Percentiles rank a stretch among this genome's conserved stretches.
Evolutionary conservation across 2,888 invertebrate species (phyloP).

Genomic region (Drosophila quinaria): DNA sequence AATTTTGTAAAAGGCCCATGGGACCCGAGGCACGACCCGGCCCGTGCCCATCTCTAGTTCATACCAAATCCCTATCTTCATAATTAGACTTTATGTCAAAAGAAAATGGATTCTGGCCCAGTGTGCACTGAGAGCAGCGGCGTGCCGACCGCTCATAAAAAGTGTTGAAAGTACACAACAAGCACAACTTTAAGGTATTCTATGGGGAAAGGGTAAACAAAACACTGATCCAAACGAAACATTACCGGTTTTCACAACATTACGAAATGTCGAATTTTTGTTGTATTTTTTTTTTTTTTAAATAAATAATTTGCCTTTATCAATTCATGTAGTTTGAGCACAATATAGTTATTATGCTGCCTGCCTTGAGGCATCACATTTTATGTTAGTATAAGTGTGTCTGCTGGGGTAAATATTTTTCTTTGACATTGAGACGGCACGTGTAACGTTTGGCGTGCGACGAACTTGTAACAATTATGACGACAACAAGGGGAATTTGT

Average conservation of each 20-base stretch:
- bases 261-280: slow-evolving; percentile 13
- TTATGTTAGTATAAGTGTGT: slow-evolving; percentile 13
- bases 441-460: not conserved
- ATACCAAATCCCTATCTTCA: too few relatives aligned
- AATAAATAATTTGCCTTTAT: slow-evolving; percentile 38
- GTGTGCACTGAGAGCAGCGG: too few relatives aligned
- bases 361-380: slow-evolving; percentile 33
- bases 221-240: slow-evolving; percentile 28
- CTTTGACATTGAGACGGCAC: not conserved
- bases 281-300: slow-evolving; percentile 15
- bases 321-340: slow-evolving; percentile 28
- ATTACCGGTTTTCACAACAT: slow-evolving; percentile 48
- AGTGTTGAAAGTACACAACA: not conserved
- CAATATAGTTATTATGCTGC: slow-evolving; percentile 40
- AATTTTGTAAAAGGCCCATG: too few relatives aligned
- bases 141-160: too few relatives aligned
- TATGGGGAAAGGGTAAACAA: not conserved
- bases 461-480: slow-evolving; percentile 21
- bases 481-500: slow-evolving; percentile 10
- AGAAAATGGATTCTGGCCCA: too few relatives aligned
- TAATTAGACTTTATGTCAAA: too few relatives aligned
- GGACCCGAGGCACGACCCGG: too few relatives aligned
- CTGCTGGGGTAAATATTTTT: slow-evolving; percentile 3
- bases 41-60: too few relatives aligned
- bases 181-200: not conserved